Base-by-base conservation (phyloP, 2,797 vertebrate genomes). In the Dryobates pubescens region DNA sequence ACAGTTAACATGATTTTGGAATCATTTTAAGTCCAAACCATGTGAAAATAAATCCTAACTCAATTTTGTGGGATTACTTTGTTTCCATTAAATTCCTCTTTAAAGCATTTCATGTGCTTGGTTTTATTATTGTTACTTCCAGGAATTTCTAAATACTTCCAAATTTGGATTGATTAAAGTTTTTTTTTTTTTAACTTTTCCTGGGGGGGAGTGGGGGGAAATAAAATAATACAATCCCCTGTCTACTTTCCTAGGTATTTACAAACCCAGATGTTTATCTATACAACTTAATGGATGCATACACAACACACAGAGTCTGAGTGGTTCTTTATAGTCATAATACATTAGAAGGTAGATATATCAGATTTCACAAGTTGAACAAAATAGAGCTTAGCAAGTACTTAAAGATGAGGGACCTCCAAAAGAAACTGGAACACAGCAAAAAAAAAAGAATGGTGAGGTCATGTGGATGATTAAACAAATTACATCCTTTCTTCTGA, bases 21-120 rank as follows among this genome's bases (percentile, higher is more conserved):
- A 94, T 96, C 92, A 95, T 94, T 96, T 96, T 93, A 96, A 89
- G 95, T 83, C 82, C 77, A 94, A 82, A 92, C 82, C 93, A 95
- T 77, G 65, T 86, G 91, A 95, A 97, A 97, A 96, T 94, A 96
- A 96, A 94, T 85, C 88, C 92, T 89, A 89, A 80, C 80, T 84
- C 88, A 82, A 89, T 95, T 96, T 95, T 92, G 71, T 91, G 68
- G 91, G 90, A 89, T 91, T 92, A 92, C 84, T 96, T 76, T 92
- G 69, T 87, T 90, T 95, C 92, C 86, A 94, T 92, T 95, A 87
- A 90, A 78, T 94, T 92, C 76, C 65, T 87, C 82, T 90, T 93
- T 92, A 96, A 96, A 96, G 77, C 74, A 79, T 88, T 90, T 94
- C 92, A 94, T 90, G 89, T 96, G 83, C 86, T 95, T 1, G 3